These are phyloP conservation scores for Bombyx huttoni DNA, from an alignment of 2,888 invertebrate species.

Conservation along the genomic window DNA sequence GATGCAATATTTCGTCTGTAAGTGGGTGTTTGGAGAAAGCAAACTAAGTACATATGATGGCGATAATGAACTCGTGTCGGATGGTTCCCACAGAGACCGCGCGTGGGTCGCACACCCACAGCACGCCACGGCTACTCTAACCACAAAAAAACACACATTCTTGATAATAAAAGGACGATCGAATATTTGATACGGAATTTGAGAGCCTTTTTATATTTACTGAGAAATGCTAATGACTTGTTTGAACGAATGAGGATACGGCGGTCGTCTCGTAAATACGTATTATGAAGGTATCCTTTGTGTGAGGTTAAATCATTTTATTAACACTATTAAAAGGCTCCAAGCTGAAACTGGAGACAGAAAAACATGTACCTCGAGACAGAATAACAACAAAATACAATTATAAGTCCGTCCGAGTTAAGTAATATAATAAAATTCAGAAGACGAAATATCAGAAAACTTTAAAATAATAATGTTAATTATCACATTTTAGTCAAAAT, in stretches of 20 bases:
- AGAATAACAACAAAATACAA: too few species aligned
- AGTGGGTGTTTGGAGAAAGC: constrained; percentile 41
- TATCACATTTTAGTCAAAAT: too few species aligned
- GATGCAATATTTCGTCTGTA: neutral
- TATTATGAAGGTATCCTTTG: neutral
- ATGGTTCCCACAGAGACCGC: neutral
- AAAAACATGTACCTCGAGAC: too few species aligned
- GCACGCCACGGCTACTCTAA: neutral
- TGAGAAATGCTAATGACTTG: neutral
- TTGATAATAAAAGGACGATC: neutral
- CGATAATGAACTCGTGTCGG: neutral
- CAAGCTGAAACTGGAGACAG: too few species aligned
- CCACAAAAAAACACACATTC: neutral
- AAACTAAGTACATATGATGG: neutral
- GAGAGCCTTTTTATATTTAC: neutral
- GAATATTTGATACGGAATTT: neutral
- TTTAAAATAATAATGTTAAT: too few species aligned
- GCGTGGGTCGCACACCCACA: neutral
- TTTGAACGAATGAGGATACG: neutral
- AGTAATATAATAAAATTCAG: too few species aligned
- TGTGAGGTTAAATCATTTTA: neutral
- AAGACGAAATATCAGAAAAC: too few species aligned
- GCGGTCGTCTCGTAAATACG: neutral
- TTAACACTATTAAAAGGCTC: too few species aligned
- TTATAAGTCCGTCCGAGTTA: too few species aligned